Base-by-base conservation (phyloP, 2,113 vertebrate species). In the Crotalus horridus region DNA sequence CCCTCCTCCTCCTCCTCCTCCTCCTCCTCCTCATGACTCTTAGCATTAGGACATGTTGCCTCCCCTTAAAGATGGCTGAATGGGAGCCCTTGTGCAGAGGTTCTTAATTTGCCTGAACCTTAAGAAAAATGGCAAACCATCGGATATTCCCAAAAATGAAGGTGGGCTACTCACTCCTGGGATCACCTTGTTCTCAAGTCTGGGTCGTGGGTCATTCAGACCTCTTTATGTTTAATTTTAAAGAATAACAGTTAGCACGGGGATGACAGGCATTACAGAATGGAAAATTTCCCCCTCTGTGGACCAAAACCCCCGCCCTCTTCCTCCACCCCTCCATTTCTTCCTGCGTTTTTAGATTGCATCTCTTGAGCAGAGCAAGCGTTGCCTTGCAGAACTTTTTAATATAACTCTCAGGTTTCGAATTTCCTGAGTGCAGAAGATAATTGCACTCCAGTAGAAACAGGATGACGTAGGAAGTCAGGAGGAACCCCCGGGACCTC, bases 401-500 rank as follows among this genome's bases (percentile, higher is more conserved):
- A 26, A 96, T 55, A 90, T 93, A 95, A 95, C 94, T 95, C 92
- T 95, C 39, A 93, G 90, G 95, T 94, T 94, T 91, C 93, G 96
- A 94, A 93, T 94, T 93, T 96, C 96, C 97, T 97, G 95, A 96
- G 96, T 95, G 96, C 94, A 94, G 0, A 2, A 95, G 95, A 96
- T 97, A 97, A 97, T 97, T 95, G 95, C 94, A 95, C 96, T 97
- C 95, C 85, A 91, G 95, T 94, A 96, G 95, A 94, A 94, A 96
- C 90, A 0, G 0, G 81, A 7, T 96, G 97, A 97, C 94, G 94
- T 96, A 94, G 33, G 74, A 43, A 89, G 95, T 96, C 94, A 92
- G 94, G 81, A 3, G 92, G 93, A 96, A 88, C 96, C 95, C 91
- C 95, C 94, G 96, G 95, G 97, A 96, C 96, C 95, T 95, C 95